A percentile compares a stretch with the other conserved stretches of the same genome.
Conservation (phyloP, 2,113 vertebrate species). For the Kryptolebias marmoratus region DNA sequence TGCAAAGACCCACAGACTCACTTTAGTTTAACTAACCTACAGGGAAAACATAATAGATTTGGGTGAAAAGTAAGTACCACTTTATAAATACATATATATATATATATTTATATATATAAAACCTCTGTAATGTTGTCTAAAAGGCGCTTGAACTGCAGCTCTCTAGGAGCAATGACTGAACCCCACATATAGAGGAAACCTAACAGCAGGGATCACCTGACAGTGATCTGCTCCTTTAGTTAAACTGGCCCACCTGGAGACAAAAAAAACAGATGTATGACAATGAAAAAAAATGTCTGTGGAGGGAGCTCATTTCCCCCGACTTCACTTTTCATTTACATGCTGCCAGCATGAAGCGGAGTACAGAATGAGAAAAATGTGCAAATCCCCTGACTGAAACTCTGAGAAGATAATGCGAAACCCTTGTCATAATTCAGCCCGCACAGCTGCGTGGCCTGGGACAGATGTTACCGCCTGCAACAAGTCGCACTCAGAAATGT, state of each 20-base stretch:
- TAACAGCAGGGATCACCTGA: slow-evolving; percentile 23
- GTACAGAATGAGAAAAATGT: slow-evolving; percentile 34
- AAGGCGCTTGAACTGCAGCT: slow-evolving; percentile 2
- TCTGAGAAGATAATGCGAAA: slow-evolving; percentile 52
- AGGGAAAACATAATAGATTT: slow-evolving; percentile 12
- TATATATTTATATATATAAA: neutral
- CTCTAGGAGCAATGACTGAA: neutral
- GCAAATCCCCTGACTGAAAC: slow-evolving; percentile 39
- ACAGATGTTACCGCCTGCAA: slow-evolving; percentile 45
- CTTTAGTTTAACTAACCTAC: slow-evolving; percentile 1
- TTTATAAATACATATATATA: neutral
- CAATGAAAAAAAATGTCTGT: slow-evolving; percentile 4
- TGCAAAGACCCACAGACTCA: slow-evolving; percentile 14
- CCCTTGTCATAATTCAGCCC: slow-evolving; percentile 45
- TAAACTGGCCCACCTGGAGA: slow-evolving; percentile 52
- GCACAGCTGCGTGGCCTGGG: slow-evolving; percentile 46
- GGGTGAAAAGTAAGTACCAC: neutral
- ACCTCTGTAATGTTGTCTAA: neutral
- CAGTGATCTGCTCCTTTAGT: slow-evolving; percentile 30
- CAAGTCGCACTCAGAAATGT: slow-evolving; percentile 31
- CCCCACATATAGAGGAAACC: neutral
- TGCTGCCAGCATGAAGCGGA: slow-evolving; percentile 32
- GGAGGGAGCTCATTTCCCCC: slow-evolving; percentile 26
- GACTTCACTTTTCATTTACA: slow-evolving; percentile 37
- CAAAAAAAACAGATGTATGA: slow-evolving; percentile 33